A percentile compares a stretch with the other conserved stretches of the same genome.
These are phyloP conservation scores for fruit fly (Drosophila melanogaster) DNA, from an alignment of 1,140 invertebrate genomes.

Conservation along the genomic window DNA sequence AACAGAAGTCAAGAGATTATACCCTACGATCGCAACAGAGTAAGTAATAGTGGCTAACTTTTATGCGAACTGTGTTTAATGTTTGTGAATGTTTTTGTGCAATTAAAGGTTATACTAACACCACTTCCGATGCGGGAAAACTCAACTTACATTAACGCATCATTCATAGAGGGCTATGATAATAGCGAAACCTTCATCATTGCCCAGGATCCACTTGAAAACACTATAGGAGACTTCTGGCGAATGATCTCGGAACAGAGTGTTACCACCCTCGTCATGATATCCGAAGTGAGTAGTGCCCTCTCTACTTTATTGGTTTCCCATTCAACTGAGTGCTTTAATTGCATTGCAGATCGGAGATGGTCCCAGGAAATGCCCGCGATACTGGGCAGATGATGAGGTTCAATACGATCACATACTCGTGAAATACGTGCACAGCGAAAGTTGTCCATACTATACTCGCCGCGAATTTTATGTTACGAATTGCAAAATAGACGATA, in stretches of 20 bases:
- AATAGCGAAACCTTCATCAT: slow-evolving; percentile 97
- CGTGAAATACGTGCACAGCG: slow-evolving; percentile 93
- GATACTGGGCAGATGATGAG: slow-evolving; percentile 97
- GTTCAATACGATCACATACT: slow-evolving; percentile 92
- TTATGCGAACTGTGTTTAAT: background rate
- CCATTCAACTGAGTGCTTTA: background rate
- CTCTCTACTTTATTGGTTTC: background rate
- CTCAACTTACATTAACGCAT: slow-evolving; percentile 98
- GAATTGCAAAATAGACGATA: slow-evolving; percentile 91
- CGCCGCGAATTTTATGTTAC: slow-evolving; percentile 92
- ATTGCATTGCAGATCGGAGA: slow-evolving; percentile 87
- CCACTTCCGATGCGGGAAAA: slow-evolving; percentile 93
- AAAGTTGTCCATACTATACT: slow-evolving; percentile 94
- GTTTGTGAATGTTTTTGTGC: background rate
- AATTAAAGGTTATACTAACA: slow-evolving; percentile 85
- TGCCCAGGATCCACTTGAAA: slow-evolving; percentile 96
- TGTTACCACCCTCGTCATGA: slow-evolving; percentile 96
- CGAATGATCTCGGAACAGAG: slow-evolving; percentile 97
- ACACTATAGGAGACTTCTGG: slow-evolving; percentile 97
- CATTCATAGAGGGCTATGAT: slow-evolving; percentile 98
- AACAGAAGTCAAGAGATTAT: slow-evolving; percentile 95
- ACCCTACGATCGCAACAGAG: slow-evolving; percentile 96
- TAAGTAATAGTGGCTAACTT: slow-evolving; percentile 85
- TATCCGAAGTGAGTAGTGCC: slow-evolving; percentile 92
- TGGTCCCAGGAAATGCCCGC: slow-evolving; percentile 91